A percentile compares a stretch with the other conserved stretches of the same genome.
Conservation (phyloP, 2,797 vertebrate genomes). For the Luscinia megarhynchos region DNA sequence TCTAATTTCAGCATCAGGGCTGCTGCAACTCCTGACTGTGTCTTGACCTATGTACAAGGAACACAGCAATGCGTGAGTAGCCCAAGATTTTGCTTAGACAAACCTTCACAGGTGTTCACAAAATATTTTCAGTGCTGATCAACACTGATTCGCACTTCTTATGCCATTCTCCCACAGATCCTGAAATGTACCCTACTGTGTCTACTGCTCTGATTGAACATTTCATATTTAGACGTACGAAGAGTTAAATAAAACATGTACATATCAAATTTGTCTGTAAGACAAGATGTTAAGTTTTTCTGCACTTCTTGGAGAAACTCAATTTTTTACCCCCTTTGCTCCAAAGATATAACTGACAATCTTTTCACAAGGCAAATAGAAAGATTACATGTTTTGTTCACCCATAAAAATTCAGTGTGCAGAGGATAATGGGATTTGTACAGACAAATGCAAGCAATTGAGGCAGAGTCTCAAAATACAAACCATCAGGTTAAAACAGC, state of each 20-base stretch:
- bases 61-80: background rate
- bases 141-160: background rate
- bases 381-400: background rate
- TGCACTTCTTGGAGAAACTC: background rate
- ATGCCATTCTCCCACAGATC: background rate
- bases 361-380: background rate
- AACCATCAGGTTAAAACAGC: background rate
- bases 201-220: background rate
- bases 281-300: background rate
- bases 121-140: background rate
- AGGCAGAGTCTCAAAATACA: background rate
- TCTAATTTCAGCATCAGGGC: slow-evolving; percentile 20
- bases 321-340: background rate
- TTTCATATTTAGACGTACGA: background rate
- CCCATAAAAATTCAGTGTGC: background rate
- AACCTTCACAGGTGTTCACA: background rate
- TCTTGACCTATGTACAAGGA: background rate
- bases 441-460: background rate
- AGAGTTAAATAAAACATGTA: background rate
- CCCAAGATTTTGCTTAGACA: background rate
- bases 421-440: background rate
- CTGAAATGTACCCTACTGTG: background rate
- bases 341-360: background rate
- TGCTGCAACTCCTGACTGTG: background rate
- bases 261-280: background rate